Base-by-base conservation (phyloP, 1,140 invertebrate genomes). In the Psix sp. region DNA sequence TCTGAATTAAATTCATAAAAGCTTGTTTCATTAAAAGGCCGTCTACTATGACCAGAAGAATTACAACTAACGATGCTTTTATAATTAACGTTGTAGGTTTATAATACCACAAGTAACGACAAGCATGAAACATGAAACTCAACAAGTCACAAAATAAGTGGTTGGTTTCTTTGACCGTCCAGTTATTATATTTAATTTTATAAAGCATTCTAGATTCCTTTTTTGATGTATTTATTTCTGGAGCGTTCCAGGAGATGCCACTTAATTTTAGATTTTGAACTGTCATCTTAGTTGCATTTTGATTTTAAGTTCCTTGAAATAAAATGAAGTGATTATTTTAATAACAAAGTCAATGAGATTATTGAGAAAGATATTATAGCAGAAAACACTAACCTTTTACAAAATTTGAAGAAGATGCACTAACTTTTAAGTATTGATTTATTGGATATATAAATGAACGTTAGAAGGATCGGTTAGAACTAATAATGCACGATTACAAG, bases 71-170 rank as follows among this genome's bases (percentile, higher is more conserved):
- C n/a, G 51, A 9, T 9, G 46, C 13, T 24, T 62, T 62, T 9
- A 62, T 6, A 35, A 62, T 11, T 14, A 62, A 33, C 18, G 29
- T 35, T 0, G 57, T 51, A 10, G 57, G 57, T 17, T 51, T 62
- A n/a, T 51, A 51, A 24, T 51, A 51, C 57, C 57, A 62, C 45
- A 36, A 62, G 43, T 62, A 10, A 16, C 57, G 14, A 43, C n/a
- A 42, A 11, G 38, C 26, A 13, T 62, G 57, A 33, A 51, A 62
- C 5, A 62, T 5, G 43, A 62, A 62, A 14, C 5, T 24, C 5
- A 49, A 51, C 14, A 62, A 21, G 26, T 62, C 57, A 9, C 0
- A 16, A 14, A 62, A 26, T 6, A 62, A 38, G 38, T 51, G 5
- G 6, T 6, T 1, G 3, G 57, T 42, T 43, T 62, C 46, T 14